Evolutionary conservation across 2,113 vertebrate species (phyloP).

Genomic region (Alethe castanea): DNA sequence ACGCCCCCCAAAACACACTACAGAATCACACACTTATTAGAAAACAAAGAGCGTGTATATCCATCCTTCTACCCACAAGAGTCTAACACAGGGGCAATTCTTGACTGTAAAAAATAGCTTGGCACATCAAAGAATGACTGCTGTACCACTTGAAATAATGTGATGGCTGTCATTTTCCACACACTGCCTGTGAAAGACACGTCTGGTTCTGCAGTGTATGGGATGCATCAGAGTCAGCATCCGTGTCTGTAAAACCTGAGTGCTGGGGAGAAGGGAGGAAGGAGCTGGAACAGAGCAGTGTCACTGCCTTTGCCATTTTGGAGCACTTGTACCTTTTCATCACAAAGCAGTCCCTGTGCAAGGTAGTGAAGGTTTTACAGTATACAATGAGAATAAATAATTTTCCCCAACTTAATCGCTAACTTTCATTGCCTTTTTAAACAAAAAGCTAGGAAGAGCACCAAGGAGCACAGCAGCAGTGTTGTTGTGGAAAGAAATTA

Average conservation of each 20-base stretch:
- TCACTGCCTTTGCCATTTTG: neutral
- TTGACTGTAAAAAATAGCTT: neutral
- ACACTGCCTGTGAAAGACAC: neutral
- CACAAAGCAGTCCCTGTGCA: neutral
- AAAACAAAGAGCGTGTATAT: neutral
- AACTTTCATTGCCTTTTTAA: neutral
- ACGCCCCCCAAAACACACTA: neutral
- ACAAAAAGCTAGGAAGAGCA: neutral
- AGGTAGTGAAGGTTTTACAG: neutral
- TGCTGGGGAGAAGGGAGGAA: neutral
- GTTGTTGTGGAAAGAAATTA: neutral
- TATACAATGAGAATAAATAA: neutral
- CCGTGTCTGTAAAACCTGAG: neutral
- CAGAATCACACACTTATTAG: neutral
- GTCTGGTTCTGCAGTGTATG: rapidly evolving
- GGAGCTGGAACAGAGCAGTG: neutral
- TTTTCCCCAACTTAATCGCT: neutral
- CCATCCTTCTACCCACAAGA: neutral
- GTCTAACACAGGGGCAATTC: neutral
- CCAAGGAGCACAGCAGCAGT: neutral
- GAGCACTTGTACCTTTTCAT: neutral
- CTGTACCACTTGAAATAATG: neutral
- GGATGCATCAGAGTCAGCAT: neutral
- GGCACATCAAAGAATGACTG: neutral
- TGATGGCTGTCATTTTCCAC: neutral